Base-by-base conservation (phyloP, 2,888 invertebrate genomes). In the Archaeoteleia sp. region DNA sequence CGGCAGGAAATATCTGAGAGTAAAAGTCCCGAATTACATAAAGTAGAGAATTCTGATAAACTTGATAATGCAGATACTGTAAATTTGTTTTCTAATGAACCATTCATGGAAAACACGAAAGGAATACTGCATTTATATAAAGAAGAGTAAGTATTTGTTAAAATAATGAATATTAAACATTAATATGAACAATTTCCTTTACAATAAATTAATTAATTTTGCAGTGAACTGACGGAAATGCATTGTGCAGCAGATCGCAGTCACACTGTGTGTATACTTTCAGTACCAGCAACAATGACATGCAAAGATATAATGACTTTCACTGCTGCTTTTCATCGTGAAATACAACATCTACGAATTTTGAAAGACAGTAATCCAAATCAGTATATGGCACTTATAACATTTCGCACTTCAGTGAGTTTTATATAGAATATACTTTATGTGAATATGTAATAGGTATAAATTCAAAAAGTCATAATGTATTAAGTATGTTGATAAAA, bases 81-180 rank as follows among this genome's bases (percentile, higher is more conserved):
- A 1, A 80, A 72, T 68, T 97, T 96, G 86, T 95, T 95, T 76
- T 96, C 95, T 74, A 98, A 98, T 2, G 99, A 99, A 87, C 98
- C 98, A 1, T 92, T 94, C 77, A 95, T 98, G 0, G 98, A 99
- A 87, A 93, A 96, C 14, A 97, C 97, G 0, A 96, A 96, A 85
- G 99, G 99, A 29, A 93, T 99, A 42, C 87, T 99, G 61, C 99
- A 99, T 88, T 88, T 99, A 9, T 99, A 96, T 84, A 99, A 98
- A 85, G 97, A 98, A 85, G 96, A 97, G 97, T 97, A 87, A 87
- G 90, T 42, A 32, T 48, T 39, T 43, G 43, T 45, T 29, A 23
- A 23, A 45, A 23, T 12, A 14, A 49, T 2, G 30, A 27, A 27
- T 29, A 39, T 49, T 61, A 7, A 20, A 45, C 68, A 73, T 37